Evolutionary conservation across 1,140 invertebrate species (phyloP).

Genomic region (Platorchestia sp.): DNA sequence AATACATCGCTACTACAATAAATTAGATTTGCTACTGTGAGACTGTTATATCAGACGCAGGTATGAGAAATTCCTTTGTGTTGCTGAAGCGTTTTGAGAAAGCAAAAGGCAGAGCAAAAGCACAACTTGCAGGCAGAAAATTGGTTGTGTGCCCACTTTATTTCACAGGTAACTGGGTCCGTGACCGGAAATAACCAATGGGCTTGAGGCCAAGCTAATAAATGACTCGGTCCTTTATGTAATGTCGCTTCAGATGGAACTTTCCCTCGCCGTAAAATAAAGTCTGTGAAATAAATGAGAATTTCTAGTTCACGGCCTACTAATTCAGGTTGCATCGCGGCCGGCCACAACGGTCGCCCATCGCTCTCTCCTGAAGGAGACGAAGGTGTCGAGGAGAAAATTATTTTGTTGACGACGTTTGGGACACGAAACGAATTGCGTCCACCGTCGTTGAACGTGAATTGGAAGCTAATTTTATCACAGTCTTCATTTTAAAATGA

Average conservation of each 20-base stretch:
- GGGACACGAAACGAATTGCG: background rate
- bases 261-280: background rate
- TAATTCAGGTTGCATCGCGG: background rate
- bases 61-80: too few relatives aligned
- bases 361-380: background rate
- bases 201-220: background rate
- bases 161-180: background rate
- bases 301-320: background rate
- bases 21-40: too few relatives aligned
- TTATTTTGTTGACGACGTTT: background rate
- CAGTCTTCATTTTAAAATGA: too few relatives aligned
- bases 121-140: background rate
- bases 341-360: background rate
- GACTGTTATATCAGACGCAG: too few relatives aligned
- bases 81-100: too few relatives aligned
- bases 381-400: background rate
- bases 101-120: too few relatives aligned
- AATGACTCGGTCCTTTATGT: background rate
- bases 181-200: background rate
- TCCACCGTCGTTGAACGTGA: background rate
- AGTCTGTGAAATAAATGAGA: background rate
- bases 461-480: background rate
- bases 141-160: background rate
- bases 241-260: background rate
- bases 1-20: too few relatives aligned